Percentiles rank a stretch among this genome's conserved stretches.
These are phyloP conservation scores for Drosophila falleni DNA, from an alignment of 2,888 invertebrate genomes.

Conservation along the genomic window DNA sequence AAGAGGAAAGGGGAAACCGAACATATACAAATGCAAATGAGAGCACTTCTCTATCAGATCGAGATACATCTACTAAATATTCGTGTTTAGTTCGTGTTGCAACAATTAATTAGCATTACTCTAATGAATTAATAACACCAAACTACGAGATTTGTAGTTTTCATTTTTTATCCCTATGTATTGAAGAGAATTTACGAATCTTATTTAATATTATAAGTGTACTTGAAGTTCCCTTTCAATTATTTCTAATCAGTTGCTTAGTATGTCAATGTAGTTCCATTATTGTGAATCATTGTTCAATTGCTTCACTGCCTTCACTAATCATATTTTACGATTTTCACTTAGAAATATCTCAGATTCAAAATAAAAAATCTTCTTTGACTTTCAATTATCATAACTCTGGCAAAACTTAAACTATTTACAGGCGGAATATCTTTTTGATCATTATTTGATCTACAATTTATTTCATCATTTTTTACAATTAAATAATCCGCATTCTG, in stretches of 20 bases:
- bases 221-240: conserved; percentile 23
- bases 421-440: background rate
- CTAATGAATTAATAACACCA: conserved; percentile 77
- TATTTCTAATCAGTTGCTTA: background rate
- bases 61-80: conserved; percentile 16
- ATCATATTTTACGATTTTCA: conserved; percentile 30
- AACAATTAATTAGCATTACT: conserved; percentile 63
- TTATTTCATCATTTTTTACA: background rate
- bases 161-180: conserved; percentile 29
- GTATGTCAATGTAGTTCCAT: conserved; percentile 12
- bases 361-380: background rate
- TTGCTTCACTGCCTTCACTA: conserved; percentile 14
- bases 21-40: conserved; percentile 22
- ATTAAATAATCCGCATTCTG: too few species aligned
- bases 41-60: conserved; percentile 39
- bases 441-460: background rate
- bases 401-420: background rate
- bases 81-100: conserved; percentile 30
- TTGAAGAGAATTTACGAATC: background rate
- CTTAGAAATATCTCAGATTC: background rate
- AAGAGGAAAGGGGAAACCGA: background rate
- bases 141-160: conserved; percentile 70
- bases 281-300: conserved; percentile 28
- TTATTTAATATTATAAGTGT: background rate
- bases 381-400: conserved; percentile 6